Conservation (phyloP, 2,797 vertebrate species). For the Amazonetta brasiliensis region DNA sequence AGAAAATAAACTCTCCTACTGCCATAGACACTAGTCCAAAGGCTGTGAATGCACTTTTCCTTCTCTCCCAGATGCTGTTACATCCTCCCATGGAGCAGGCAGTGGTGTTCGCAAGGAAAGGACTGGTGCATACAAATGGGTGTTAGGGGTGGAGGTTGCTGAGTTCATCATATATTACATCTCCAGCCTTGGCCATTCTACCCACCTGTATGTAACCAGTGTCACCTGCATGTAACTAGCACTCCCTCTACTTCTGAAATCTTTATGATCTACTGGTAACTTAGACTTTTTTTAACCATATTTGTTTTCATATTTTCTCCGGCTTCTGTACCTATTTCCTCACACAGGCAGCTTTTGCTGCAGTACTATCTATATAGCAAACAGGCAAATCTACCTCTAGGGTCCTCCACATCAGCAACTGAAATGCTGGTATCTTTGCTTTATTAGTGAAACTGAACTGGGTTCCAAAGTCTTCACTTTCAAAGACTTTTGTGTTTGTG, state of each 20-base stretch:
- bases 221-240: neutral
- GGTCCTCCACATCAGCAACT: neutral
- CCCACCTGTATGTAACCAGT: rapidly evolving
- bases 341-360: neutral
- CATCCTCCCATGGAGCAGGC: neutral
- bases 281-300: rapidly evolving
- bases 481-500: neutral
- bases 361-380: neutral
- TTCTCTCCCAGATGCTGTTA: neutral
- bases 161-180: rapidly evolving
- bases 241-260: neutral
- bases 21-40: neutral
- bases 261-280: neutral
- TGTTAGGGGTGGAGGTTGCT: neutral
- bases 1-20: neutral
- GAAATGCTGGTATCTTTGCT: neutral
- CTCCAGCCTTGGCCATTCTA: neutral
- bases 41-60: neutral
- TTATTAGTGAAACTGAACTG: neutral
- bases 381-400: neutral
- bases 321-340: neutral
- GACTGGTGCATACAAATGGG: rapidly evolving
- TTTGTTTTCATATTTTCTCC: neutral
- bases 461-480: neutral
- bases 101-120: neutral